Evolutionary conservation across 1,140 invertebrate genomes (phyloP).

Genomic region (Sminthurides bifidus): DNA sequence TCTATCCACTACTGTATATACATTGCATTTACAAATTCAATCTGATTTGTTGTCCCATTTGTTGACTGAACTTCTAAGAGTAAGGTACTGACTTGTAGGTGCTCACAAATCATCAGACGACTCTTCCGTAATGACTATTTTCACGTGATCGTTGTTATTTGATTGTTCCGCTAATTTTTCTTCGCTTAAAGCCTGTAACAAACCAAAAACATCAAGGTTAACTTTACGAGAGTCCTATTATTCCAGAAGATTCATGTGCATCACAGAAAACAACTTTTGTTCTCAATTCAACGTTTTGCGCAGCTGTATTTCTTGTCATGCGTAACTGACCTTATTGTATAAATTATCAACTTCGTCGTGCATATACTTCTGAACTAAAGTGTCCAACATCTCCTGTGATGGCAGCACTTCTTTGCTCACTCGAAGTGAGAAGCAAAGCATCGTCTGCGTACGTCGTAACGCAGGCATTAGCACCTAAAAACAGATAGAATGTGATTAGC

Average conservation of each 20-base stretch:
- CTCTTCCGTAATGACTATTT: conserved; percentile 6
- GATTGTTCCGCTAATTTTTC: conserved; percentile 1
- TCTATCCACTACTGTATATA: neutral
- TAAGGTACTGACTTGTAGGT: too few species aligned
- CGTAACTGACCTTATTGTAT: conserved; percentile 22
- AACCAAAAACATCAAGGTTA: neutral
- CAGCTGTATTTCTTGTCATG: neutral
- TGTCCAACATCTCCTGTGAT: conserved; percentile 25
- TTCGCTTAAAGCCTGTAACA: neutral
- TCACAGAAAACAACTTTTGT: neutral
- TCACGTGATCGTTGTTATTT: conserved; percentile 7
- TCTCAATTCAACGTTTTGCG: neutral
- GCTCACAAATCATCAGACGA: neutral
- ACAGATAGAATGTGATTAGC: neutral
- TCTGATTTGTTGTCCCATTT: too few species aligned
- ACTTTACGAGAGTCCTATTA: neutral
- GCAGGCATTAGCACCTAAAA: conserved; percentile 26
- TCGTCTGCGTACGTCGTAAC: conserved; percentile 25
- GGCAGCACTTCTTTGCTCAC: conserved; percentile 28
- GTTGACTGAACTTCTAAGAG: too few species aligned
- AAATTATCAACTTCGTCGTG: conserved; percentile 28
- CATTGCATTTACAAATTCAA: too few species aligned
- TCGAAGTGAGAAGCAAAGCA: conserved; percentile 25
- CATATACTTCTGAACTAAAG: conserved; percentile 23
- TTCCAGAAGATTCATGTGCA: neutral